Percentiles rank a stretch among this genome's conserved stretches.
These are phyloP conservation scores for Dreissena rostriformis DNA, from an alignment of 1,140 invertebrate species.

Conservation along the genomic window DNA sequence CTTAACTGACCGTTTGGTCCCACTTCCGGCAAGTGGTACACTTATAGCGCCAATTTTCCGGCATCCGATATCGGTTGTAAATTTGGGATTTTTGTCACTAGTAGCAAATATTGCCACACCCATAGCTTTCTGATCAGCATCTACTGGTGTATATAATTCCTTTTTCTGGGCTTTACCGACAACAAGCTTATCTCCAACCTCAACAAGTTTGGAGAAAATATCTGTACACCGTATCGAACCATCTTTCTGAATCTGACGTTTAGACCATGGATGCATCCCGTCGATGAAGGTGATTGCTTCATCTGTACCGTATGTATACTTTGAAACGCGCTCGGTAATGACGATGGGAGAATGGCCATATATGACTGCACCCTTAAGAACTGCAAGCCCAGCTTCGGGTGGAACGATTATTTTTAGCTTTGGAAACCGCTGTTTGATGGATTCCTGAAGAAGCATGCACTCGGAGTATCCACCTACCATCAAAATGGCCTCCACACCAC, in stretches of 20 bases:
- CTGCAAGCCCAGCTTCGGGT: neutral
- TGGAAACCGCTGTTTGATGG: neutral
- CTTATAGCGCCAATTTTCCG: neutral
- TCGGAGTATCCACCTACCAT: slow-evolving; percentile 20
- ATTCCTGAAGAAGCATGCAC: slow-evolving; percentile 8
- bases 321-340: neutral
- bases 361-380: slow-evolving; percentile 12
- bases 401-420: neutral
- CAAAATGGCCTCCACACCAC: neutral
- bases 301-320: neutral
- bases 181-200: neutral
- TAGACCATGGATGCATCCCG: neutral
- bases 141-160: neutral
- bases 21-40: neutral
- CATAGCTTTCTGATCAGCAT: neutral
- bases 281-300: neutral
- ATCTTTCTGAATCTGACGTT: neutral
- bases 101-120: neutral
- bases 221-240: neutral
- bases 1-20: neutral
- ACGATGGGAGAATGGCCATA: neutral
- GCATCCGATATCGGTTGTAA: slow-evolving; percentile 3
- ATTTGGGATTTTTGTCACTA: neutral
- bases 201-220: neutral
- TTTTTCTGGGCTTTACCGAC: neutral